Evolutionary conservation across 2,113 vertebrate genomes (phyloP), one percentile per base, ranked within the genome.

Genomic region (Lepus timidus): DNA sequence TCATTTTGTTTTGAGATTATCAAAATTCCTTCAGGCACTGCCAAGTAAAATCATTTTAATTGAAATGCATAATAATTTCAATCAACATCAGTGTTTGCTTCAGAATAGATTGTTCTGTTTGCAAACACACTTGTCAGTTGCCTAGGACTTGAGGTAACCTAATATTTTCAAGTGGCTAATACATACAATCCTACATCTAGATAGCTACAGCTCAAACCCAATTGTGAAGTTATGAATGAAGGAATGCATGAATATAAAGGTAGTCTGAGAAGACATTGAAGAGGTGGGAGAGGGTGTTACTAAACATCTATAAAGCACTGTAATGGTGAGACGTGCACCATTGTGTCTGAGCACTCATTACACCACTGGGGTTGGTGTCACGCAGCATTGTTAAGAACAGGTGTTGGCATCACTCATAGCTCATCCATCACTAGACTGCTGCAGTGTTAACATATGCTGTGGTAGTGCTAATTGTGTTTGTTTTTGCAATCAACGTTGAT

Each of bases 391-490:
- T 93, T 81, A 78, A 65, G 88, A 93, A 73, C 96, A 97, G 97
- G 96, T 96, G 96, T 80, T 88, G 74, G 82, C 58, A 68, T 75
- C 8, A 0, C 74, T 87, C 44, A 49, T 27, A 75, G 78, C 90
- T 95, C 92, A 84, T 95, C 93, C 75, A 85, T 97, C 96, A 96
- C 58, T 17, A 52, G 51, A 31, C 68, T 51, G 74, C 65, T 33
- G 88, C 85, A 75, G 68, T 44, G 90, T 74, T 88, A 96, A 92
- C 96, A 96, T 95, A 96, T 93, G 96, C 83, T 86, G 51, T 25
- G 36, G 86, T 62, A 67, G 70, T 85, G 74, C 71, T 97, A 95
- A 96, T 92, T 39, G 23, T 88, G 93, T 97, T 97, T 96, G 96
- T 95, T 97, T 96, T 93, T 62, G 83, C 55, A 96, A 76, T 94